These are phyloP conservation scores for Echeneis naucrates DNA, from an alignment of 2,797 vertebrate genomes.

Conservation along the genomic window DNA sequence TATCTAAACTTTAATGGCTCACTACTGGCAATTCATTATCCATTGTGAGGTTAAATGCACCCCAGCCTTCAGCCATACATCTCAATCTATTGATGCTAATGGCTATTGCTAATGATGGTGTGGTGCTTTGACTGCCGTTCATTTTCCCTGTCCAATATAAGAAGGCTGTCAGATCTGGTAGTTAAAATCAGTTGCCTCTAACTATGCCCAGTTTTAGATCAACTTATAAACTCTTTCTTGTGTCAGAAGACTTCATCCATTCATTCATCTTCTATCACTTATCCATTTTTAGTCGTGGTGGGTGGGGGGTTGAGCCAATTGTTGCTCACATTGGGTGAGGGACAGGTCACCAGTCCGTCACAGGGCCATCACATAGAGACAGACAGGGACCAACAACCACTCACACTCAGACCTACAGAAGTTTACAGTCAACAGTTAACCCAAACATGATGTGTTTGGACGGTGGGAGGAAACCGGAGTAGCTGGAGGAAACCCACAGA, in stretches of 20 bases:
- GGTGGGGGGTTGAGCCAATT: no score
- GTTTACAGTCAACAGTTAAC: no score
- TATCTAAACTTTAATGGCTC: not conserved
- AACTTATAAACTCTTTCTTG: not conserved
- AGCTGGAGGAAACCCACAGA: no score
- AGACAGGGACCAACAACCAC: no score
- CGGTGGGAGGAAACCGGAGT: no score
- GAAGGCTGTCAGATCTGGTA: not conserved
- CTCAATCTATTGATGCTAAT: not conserved
- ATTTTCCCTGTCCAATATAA: not conserved
- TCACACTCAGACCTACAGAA: no score
- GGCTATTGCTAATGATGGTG: not conserved
- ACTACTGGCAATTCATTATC: not conserved
- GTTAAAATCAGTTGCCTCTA: not conserved
- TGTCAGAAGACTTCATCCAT: not conserved
- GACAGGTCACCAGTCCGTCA: no score
- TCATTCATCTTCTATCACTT: no score
- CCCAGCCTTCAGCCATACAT: not conserved
- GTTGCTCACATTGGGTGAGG: no score
- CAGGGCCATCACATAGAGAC: no score
- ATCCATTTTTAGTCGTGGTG: no score
- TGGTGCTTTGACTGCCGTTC: not conserved
- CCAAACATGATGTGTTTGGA: no score
- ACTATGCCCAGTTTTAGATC: not conserved
- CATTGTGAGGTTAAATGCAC: slow-evolving; percentile 3